Evolutionary conservation across 2,888 invertebrate species (phyloP), one percentile per base, ranked within the genome.

Genomic region (Archips crataeganus): DNA sequence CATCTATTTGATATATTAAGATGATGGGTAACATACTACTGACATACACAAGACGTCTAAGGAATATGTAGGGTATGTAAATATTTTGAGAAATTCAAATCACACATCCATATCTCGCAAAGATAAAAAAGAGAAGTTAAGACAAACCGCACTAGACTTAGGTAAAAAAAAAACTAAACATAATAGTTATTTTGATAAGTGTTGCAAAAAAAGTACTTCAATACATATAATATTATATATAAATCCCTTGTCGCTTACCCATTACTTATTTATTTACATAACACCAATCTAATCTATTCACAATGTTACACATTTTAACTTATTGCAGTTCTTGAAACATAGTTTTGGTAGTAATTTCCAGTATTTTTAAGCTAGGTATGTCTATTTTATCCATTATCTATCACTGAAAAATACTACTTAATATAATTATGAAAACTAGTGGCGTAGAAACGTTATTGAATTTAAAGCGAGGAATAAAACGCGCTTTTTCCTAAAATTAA

Each of bases 211-310:
- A 23, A 32, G 13, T 13, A 62, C 42, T 23, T 36, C 10, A 42
- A 34, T 42, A 8, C 23, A 36, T 11, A 65, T 39, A 10, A 36
- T 51, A 42, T 13, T 42, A 8, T 42, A 36, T 11, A 65, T 39
- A 10, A 36, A 54, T 54, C 11, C 65, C 65, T 65, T 65, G 65
- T 65, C 36, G 10, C 63, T 64, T 49, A 65, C 51, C 13, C 36
- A 61, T 9, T 39, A 61, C n/a, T n/a, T 62, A 62, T 42, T 62
- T 62, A 62, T 62, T 1, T 62, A 62, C 62, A 62, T 36, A 62
- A 62, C 62, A 62, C 23, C 62, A 23, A 62, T 62, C 62, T 62
- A 62, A 62, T 42, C 62, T 62, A 62, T 42, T 62, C 62, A 62
- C 62, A 62, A 23, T 23, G 42, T 62, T 62, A 60, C 62, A 62